Evolutionary conservation across 1,140 invertebrate species (phyloP).

Genomic region (Polyergus mexicanus): DNA sequence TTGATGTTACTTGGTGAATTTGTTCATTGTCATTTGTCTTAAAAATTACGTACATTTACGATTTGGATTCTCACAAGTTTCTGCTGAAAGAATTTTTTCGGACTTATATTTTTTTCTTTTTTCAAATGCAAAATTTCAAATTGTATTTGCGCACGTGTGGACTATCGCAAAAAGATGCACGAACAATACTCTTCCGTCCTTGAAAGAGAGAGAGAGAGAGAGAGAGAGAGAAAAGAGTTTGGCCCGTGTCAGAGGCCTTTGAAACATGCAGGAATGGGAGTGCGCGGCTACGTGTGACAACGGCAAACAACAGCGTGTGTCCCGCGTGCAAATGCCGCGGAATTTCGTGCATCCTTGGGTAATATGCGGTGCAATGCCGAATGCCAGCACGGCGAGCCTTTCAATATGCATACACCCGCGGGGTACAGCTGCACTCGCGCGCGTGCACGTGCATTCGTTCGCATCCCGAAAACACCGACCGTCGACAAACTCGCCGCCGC

Average conservation of each 20-base stretch:
- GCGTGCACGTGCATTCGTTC: slow-evolving; percentile 19
- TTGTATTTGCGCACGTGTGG: slow-evolving; percentile 15
- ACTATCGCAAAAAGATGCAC: slow-evolving; percentile 11
- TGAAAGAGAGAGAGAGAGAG: neutral
- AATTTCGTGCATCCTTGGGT: slow-evolving; percentile 84
- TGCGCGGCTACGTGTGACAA: slow-evolving; percentile 57
- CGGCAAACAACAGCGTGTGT: slow-evolving; percentile 75
- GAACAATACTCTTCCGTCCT: neutral
- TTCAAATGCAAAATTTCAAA: neutral
- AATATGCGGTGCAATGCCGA: slow-evolving; percentile 84
- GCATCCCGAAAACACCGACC: slow-evolving; percentile 62
- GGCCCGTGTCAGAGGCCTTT: slow-evolving; percentile 59
- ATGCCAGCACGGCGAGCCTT: slow-evolving; percentile 79
- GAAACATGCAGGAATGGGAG: slow-evolving; percentile 73
- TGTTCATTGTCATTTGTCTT: neutral
- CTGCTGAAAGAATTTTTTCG: neutral
- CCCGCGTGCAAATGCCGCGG: slow-evolving; percentile 79
- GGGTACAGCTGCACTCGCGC: slow-evolving; percentile 63
- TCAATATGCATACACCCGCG: slow-evolving; percentile 69
- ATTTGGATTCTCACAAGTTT: neutral
- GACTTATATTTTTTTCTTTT: neutral
- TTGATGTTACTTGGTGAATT: neutral
- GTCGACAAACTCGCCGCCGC: neutral
- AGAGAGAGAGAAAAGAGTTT: slow-evolving; percentile 10
- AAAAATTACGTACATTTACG: neutral